Conservation (phyloP, 2,113 vertebrate genomes). For the Chionodraco myersi region DNA sequence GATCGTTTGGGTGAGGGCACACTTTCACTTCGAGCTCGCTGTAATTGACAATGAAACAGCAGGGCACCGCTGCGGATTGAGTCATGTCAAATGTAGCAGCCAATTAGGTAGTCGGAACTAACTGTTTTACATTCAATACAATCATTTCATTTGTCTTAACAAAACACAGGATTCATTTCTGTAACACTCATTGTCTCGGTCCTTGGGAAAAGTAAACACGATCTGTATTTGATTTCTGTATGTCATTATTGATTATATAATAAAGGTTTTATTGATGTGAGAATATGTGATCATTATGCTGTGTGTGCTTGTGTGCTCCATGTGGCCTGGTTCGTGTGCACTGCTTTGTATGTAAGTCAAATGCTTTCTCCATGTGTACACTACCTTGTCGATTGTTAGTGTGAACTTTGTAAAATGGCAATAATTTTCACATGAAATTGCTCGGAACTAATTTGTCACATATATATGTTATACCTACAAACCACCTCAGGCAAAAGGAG, state of each 20-base stretch:
- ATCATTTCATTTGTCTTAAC: constrained; percentile 10
- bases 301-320: background rate
- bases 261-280: constrained; percentile 21
- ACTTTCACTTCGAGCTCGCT: constrained; percentile 68
- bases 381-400: background rate
- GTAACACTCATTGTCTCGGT: background rate
- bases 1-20: constrained; percentile 79
- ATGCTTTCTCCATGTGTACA: constrained; percentile 30
- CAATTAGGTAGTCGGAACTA: constrained; percentile 43
- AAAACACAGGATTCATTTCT: background rate
- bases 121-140: constrained; percentile 23
- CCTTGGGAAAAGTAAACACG: background rate
- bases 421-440: constrained; percentile 17
- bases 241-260: background rate
- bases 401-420: background rate
- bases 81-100: constrained; percentile 49
- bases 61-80: constrained; percentile 57
- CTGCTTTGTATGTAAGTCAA: constrained; percentile 8
- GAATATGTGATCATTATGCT: constrained; percentile 24
- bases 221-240: constrained; percentile 9
- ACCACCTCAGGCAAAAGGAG: background rate
- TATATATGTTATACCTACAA: background rate
- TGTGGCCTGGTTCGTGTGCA: background rate
- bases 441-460: constrained; percentile 3
- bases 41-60: constrained; percentile 74